A percentile compares a stretch with the other conserved stretches of the same genome.
phyloP scores from a whole-genome alignment of 2,113 vertebrate genomes.

The Brachypteracias leptosomus region DNA sequence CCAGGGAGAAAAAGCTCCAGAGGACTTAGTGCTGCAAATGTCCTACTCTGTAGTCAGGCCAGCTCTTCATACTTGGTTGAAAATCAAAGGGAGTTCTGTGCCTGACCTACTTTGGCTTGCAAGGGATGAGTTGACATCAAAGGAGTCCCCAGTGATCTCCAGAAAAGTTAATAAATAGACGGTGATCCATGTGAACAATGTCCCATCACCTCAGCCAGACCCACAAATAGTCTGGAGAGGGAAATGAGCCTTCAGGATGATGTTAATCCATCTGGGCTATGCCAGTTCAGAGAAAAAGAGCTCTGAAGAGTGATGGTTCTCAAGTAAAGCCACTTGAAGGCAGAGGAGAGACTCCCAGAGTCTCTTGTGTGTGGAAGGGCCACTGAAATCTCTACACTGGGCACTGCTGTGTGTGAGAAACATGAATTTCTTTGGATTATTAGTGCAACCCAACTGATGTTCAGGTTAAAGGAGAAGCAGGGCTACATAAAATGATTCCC shows the following conservation, averaged over 20 bases:
- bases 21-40: not conserved
- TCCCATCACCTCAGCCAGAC: not conserved
- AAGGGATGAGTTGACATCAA: constrained; percentile 39
- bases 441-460: not conserved
- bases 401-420: not conserved
- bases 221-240: not conserved
- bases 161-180: not conserved
- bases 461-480: not conserved
- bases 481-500: not conserved
- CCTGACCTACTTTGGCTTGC: constrained; percentile 15
- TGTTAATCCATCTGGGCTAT: not conserved
- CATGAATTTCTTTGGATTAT: not conserved
- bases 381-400: not conserved
- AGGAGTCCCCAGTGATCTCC: not conserved
- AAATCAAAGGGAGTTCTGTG: constrained; percentile 9
- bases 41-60: not conserved
- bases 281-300: not conserved
- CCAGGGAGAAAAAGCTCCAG: not conserved
- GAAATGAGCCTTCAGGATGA: not conserved
- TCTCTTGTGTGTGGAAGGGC: not conserved
- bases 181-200: not conserved
- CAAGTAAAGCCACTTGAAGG: not conserved
- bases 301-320: not conserved
- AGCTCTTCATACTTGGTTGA: not conserved
- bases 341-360: not conserved